Conservation (phyloP, 2,888 invertebrate species). For the Trachelus stipa region DNA sequence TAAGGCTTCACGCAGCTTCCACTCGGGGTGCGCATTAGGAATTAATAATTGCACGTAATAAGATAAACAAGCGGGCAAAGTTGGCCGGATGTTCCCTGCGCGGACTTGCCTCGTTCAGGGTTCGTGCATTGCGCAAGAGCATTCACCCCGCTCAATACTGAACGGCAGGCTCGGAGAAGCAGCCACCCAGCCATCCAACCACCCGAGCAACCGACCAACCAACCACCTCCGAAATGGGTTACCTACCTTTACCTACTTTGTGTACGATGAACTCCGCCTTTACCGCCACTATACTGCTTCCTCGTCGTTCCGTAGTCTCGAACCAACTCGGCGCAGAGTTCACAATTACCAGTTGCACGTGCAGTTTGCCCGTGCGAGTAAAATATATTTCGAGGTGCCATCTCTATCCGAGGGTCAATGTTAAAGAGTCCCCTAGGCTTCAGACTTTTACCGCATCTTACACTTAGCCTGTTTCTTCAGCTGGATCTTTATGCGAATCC, state of each 20-base stretch:
- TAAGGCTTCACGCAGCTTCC: no score
- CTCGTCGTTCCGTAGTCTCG: neutral
- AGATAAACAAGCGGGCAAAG: neutral
- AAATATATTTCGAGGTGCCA: neutral
- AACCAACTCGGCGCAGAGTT: neutral
- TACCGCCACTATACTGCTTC: conserved; percentile 10
- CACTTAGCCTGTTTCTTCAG: neutral
- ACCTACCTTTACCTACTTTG: conserved; percentile 42
- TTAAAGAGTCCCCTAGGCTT: neutral
- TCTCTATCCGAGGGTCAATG: neutral
- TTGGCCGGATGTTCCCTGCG: neutral
- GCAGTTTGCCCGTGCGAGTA: neutral
- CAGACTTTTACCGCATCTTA: neutral
- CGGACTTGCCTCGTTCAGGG: conserved; percentile 34
- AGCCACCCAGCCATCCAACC: conserved; percentile 36
- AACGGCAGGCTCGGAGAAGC: conserved; percentile 38
- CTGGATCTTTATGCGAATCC: neutral
- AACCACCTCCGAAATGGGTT: conserved; percentile 49
- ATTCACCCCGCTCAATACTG: conserved; percentile 65
- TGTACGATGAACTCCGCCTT: conserved; percentile 41
- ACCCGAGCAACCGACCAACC: conserved; percentile 12
- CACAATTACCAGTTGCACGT: neutral
- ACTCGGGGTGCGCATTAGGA: neutral
- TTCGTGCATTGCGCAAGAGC: conserved; percentile 64
- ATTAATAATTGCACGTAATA: neutral